These are phyloP conservation scores for Coregonus suidteri DNA, from an alignment of 2,797 vertebrate species.

Conservation along the genomic window DNA sequence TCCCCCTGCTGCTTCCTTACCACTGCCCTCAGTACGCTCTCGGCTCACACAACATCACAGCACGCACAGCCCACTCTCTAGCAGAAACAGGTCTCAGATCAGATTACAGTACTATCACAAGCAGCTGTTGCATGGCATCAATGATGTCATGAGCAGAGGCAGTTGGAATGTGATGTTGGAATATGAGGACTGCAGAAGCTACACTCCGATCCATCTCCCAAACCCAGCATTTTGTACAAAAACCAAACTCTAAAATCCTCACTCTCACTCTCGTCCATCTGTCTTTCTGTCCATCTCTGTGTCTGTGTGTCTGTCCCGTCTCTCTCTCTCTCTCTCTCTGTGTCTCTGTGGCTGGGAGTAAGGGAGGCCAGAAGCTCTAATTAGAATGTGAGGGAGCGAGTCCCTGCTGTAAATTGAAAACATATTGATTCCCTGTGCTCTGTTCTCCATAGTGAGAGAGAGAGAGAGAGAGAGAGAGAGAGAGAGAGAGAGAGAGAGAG, in stretches of 20 bases:
- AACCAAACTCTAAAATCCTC: background rate
- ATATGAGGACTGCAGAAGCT: background rate
- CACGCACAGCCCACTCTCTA: background rate
- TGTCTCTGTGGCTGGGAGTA: constrained; percentile 28
- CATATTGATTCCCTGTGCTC: constrained; percentile 60
- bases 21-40: background rate
- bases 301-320: background rate
- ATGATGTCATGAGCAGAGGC: background rate
- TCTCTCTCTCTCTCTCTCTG: background rate
- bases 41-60: background rate
- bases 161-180: background rate
- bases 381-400: constrained; percentile 62
- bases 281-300: background rate
- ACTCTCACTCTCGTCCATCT: constrained; percentile 5
- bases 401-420: constrained; percentile 68
- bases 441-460: constrained; percentile 35
- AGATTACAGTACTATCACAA: background rate
- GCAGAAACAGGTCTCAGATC: constrained; percentile 3
- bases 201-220: background rate
- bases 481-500: background rate
- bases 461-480: background rate
- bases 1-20: background rate
- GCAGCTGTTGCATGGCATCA: background rate
- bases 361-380: constrained; percentile 42
- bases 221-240: no score